Percentiles rank a stretch among this genome's conserved stretches.
Conservation (phyloP, 37 sponge, comb jelly and placozoan genomes). For the Corticium candelabrum region DNA sequence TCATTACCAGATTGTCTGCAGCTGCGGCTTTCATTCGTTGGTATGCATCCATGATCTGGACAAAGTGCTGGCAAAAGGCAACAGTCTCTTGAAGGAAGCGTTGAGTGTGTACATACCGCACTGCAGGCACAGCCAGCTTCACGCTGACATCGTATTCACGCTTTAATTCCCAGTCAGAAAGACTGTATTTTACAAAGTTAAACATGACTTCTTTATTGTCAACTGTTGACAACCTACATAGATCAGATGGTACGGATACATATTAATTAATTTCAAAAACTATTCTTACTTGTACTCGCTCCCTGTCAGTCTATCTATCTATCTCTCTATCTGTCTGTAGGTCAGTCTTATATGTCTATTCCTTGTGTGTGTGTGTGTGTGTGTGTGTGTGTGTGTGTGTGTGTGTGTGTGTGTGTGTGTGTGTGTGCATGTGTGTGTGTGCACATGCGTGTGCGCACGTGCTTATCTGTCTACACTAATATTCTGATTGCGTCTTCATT, state of each 20-base stretch:
- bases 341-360: too few relatives aligned
- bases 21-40: constrained; percentile 83
- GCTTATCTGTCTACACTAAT: too few relatives aligned
- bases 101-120: constrained; percentile 96
- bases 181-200: constrained; percentile 74
- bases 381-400: too few relatives aligned
- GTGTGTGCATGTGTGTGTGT: too few relatives aligned
- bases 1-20: constrained; percentile 63
- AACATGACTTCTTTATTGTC: constrained; percentile 73
- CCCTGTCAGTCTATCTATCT: too few relatives aligned
- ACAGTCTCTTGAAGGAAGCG: constrained; percentile 86
- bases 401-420: too few relatives aligned
- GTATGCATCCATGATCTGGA: constrained; percentile 86
- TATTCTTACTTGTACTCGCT: too few relatives aligned
- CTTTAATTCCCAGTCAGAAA: constrained; percentile 51
- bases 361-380: too few relatives aligned
- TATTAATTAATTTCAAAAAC: too few relatives aligned
- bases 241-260: constrained; percentile 1
- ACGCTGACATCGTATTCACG: constrained; percentile 72
- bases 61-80: constrained; percentile 89
- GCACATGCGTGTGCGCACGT: too few relatives aligned
- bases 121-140: constrained; percentile 51
- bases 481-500: too few relatives aligned
- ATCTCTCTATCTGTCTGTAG: too few relatives aligned
- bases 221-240: constrained; percentile 65